Evolutionary conservation across 2,113 vertebrate genomes (phyloP), one percentile per base, ranked within the genome.

Genomic region (Nycticryphes semicollaris): DNA sequence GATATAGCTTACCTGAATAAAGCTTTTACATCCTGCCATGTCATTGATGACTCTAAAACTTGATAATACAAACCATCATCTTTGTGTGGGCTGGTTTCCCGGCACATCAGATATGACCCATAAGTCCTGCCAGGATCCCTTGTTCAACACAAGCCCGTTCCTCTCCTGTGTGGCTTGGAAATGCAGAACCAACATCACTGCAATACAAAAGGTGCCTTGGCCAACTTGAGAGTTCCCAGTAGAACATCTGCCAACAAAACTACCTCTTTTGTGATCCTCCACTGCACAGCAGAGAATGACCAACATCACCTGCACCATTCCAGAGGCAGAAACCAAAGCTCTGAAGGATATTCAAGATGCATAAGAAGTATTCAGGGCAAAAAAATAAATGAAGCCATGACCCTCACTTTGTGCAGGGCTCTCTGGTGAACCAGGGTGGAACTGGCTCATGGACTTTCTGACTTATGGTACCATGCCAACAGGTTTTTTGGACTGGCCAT

Each of bases 61-160:
- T 70, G n/a, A 5, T 10, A 28, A 63, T 25, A 43, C 45, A 88
- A 88, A 1, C 6, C n/a, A 53, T 22, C 2, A 1, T n/a, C 22
- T 74, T 50, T 1, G 2, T 22, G 24, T 15, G 7, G 63, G 20
- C 39, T 66, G 27, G 63, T 27, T 59, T 88, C 30, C 54, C 35
- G 33, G 31, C 27, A 86, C 0, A 0, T 53, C 0, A 0, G 48
- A 70, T 43, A 23, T 72, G 31, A 19, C 7, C 15, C 51, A 13
- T 23, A 12, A 56, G 37, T 62, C 75, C 25, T 41, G 30, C 5
- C 25, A 66, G 43, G 22, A 24, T 78, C 20, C 37, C 15, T 43
- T 8, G 6, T 73, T 53, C 84, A 48, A 27, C 45, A 45, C 24
- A 84, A 18, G 16, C 22, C 23, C 1, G 0, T 37, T 69, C 50